Conservation (phyloP, 2,888 invertebrate genomes). For the Therioaphis trifolii region DNA sequence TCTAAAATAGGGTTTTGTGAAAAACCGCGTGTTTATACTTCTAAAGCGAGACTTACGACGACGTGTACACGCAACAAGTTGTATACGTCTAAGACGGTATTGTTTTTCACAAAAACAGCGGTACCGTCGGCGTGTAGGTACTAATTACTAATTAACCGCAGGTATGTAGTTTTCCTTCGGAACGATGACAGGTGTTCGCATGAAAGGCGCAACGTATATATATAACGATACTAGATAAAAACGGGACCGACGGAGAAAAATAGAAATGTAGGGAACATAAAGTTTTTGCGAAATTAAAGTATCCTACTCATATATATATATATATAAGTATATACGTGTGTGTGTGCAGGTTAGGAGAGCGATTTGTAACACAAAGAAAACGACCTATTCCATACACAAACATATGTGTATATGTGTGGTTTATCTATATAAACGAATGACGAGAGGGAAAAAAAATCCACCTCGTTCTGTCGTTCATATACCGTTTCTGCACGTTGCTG, state of each 20-base stretch:
- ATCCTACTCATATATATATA: background rate
- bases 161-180: slow-evolving; percentile 32
- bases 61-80: background rate
- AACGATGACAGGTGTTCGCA: slow-evolving; percentile 14
- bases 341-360: background rate
- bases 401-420: background rate
- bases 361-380: slow-evolving; percentile 46
- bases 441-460: no score
- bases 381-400: background rate
- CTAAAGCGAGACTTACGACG: background rate
- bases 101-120: slow-evolving; percentile 18
- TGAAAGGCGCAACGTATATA: no score
- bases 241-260: background rate
- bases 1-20: no score
- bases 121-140: background rate
- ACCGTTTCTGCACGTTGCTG: background rate
- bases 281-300: slow-evolving; percentile 33
- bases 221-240: background rate
- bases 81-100: background rate
- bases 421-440: no score
- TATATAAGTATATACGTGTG: background rate
- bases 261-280: slow-evolving; percentile 6
- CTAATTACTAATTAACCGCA: no score
- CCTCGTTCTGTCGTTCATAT: background rate
- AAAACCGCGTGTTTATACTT: background rate